Conservation (phyloP, 2,797 vertebrate species). For the Nannoperca obscura region DNA sequence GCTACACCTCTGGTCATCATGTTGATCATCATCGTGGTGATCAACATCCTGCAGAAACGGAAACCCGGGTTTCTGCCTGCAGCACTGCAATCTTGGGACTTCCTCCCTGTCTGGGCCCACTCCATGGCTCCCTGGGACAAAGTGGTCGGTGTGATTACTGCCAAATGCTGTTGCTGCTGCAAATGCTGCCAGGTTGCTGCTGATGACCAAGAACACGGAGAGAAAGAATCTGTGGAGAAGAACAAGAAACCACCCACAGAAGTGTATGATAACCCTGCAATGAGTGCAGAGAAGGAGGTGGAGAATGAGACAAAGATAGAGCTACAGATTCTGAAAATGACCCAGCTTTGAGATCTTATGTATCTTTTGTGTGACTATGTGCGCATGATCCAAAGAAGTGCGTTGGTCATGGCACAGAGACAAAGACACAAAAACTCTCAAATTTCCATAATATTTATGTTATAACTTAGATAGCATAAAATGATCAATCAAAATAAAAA, state of each 20-base stretch:
- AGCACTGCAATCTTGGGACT: conserved; percentile 89
- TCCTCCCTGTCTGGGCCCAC: conserved; percentile 92
- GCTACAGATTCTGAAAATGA: conserved; percentile 59
- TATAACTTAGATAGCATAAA: neutral
- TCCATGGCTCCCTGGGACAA: conserved; percentile 94
- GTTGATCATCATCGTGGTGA: conserved; percentile 77
- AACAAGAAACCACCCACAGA: conserved; percentile 32
- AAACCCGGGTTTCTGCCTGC: conserved; percentile 85
- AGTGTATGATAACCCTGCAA: conserved; percentile 76
- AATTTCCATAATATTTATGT: conserved; percentile 25
- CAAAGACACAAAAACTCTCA: conserved; percentile 7
- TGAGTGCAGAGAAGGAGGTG: conserved; percentile 63
- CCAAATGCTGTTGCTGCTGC: conserved; percentile 91
- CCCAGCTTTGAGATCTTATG: conserved; percentile 58
- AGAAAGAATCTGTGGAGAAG: conserved; percentile 18
- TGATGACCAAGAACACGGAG: conserved; percentile 15
- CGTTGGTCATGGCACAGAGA: conserved; percentile 4
- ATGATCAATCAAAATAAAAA: neutral
- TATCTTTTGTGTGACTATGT: conserved; percentile 11
- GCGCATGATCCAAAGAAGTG: conserved; percentile 4
- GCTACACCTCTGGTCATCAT: conserved; percentile 82
- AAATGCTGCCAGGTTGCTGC: conserved; percentile 82
- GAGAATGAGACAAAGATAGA: conserved; percentile 67
- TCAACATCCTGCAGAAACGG: conserved; percentile 87
- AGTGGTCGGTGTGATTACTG: conserved; percentile 67